phyloP scores from a whole-genome alignment of 2,113 vertebrate genomes.

The Hippocampus abdominalis region DNA sequence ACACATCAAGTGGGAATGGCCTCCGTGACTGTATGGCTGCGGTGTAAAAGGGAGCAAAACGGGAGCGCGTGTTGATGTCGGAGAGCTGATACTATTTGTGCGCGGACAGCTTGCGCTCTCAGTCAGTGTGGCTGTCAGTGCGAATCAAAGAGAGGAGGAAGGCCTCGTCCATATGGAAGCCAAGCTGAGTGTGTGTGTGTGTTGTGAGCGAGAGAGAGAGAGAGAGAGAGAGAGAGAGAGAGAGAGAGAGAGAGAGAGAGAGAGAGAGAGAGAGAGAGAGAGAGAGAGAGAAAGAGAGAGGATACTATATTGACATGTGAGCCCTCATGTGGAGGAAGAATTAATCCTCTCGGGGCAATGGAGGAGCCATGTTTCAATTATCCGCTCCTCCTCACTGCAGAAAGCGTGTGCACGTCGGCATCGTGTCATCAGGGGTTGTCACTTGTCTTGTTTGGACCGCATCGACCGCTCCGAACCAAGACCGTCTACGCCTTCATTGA shows the following conservation, averaged over 20 bases:
- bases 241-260: conserved; percentile 7
- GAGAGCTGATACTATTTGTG: conserved; percentile 57
- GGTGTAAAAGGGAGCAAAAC: conserved; percentile 17
- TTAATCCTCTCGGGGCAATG: conserved; percentile 42
- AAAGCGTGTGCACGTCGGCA: not conserved
- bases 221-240: conserved; percentile 6
- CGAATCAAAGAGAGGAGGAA: conserved; percentile 51
- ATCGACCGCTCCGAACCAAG: conserved; percentile 18
- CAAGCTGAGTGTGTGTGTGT: conserved; percentile 37
- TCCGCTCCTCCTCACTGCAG: conserved; percentile 16
- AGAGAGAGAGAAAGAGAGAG: conserved; percentile 14
- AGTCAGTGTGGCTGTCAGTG: conserved; percentile 46
- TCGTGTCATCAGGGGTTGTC: not conserved
- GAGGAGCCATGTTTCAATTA: conserved; percentile 48
- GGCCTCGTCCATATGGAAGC: conserved; percentile 52
- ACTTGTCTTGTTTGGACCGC: conserved; percentile 2
- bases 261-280: conserved; percentile 17
- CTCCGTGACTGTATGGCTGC: not conserved
- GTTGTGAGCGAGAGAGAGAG: conserved; percentile 20
- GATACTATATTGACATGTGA: conserved; percentile 45
- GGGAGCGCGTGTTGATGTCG: conserved; percentile 25
- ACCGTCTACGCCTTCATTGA: conserved; percentile 16
- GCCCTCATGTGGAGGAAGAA: conserved; percentile 50
- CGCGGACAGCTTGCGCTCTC: conserved; percentile 36
- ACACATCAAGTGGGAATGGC: not conserved